Conservation (phyloP, 2,113 vertebrate genomes). For the Carassius carassius region DNA sequence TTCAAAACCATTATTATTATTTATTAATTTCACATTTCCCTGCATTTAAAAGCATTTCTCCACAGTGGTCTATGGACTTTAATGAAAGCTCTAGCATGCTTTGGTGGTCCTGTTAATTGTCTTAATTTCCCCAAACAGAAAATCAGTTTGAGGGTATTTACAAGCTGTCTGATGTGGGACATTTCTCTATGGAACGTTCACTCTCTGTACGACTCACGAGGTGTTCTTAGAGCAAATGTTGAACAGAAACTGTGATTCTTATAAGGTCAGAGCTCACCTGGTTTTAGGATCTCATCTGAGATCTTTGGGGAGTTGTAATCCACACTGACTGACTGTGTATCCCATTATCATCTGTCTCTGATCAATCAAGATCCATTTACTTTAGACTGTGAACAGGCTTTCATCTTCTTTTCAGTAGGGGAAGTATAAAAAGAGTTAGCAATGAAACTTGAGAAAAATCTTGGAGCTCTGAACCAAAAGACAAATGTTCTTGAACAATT, state of each 20-base stretch:
- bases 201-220: conserved; percentile 34
- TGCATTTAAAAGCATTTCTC: conserved; percentile 5
- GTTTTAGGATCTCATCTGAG: conserved; percentile 12
- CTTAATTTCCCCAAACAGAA: conserved; percentile 30
- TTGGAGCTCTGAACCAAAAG: background rate
- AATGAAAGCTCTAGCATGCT: conserved; percentile 14
- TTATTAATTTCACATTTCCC: background rate
- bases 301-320: background rate
- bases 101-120: conserved; percentile 25
- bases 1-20: too few species aligned
- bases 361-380: conserved; percentile 11
- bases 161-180: conserved; percentile 25
- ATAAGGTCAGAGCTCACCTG: conserved; percentile 34
- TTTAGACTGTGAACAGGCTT: conserved; percentile 3
- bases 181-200: conserved; percentile 13
- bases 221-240: conserved; percentile 41
- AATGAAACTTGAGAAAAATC: background rate
- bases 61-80: background rate
- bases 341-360: conserved; percentile 8
- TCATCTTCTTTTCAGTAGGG: background rate
- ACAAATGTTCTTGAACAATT: background rate
- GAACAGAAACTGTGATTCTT: conserved; percentile 30
- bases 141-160: conserved; percentile 45
- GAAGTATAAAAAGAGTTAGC: background rate
- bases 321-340: background rate